phyloP scores from a whole-genome alignment of 2,797 vertebrate genomes.

The Gadopsis bispinosus region DNA sequence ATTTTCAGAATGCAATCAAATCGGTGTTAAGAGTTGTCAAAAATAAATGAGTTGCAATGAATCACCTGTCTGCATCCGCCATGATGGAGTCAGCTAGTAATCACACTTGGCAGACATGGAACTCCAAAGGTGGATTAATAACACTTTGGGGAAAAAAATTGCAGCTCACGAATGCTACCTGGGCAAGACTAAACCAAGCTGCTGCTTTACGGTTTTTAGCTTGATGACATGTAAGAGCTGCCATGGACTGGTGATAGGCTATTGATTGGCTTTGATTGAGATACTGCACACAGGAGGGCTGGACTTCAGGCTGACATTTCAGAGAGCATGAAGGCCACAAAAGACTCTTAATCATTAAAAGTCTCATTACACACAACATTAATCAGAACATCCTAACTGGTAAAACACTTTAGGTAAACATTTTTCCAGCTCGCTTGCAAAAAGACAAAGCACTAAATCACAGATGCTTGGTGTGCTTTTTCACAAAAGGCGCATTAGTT shows the following conservation, averaged over 20 bases:
- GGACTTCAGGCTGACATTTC: conserved; percentile 74
- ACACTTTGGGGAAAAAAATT: conserved; percentile 39
- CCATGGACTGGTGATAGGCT: conserved; percentile 66
- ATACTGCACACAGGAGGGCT: conserved; percentile 61
- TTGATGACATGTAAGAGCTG: conserved; percentile 70
- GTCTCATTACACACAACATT: conserved; percentile 77
- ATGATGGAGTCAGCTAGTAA: conserved; percentile 73
- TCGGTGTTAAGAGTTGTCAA: conserved; percentile 71
- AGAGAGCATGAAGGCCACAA: conserved; percentile 62
- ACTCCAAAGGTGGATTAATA: conserved; percentile 73
- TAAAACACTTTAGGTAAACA: conserved; percentile 62
- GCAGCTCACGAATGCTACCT: conserved; percentile 57
- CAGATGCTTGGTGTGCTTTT: conserved; percentile 29
- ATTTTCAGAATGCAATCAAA: conserved; percentile 73
- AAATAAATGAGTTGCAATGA: conserved; percentile 77
- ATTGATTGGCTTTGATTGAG: conserved; percentile 75
- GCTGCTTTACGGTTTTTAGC: conserved; percentile 69
- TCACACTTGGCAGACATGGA: conserved; percentile 67
- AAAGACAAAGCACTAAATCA: conserved; percentile 43
- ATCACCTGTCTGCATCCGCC: conserved; percentile 70
- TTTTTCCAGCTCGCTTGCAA: conserved; percentile 41
- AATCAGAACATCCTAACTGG: conserved; percentile 69
- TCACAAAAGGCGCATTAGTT: conserved; percentile 13
- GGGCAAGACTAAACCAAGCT: conserved; percentile 50
- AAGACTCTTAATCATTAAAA: conserved; percentile 71